A percentile compares a stretch with the other conserved stretches of the same genome.
phyloP scores from a whole-genome alignment of 2,797 vertebrate species.

The Parauchenoglanis ngamensis region DNA sequence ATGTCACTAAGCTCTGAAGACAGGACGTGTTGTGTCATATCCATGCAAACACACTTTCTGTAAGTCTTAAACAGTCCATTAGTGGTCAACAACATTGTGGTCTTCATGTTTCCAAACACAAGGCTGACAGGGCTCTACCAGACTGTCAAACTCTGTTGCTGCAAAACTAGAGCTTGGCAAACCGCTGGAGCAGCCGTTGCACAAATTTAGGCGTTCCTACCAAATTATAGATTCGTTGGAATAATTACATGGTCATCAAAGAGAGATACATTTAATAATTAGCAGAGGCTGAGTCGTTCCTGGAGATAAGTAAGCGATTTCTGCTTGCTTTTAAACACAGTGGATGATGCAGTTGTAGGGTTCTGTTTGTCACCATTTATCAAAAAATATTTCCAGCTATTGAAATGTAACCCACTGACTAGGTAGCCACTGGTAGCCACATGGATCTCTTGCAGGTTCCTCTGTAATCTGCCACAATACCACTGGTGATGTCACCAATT shows the following conservation, averaged over 20 bases:
- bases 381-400: neutral
- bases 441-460: neutral
- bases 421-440: neutral
- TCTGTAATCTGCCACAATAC: neutral
- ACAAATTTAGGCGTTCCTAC: neutral
- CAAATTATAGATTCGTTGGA: conserved; percentile 18
- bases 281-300: neutral
- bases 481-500: neutral
- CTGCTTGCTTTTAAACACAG: conserved; percentile 2
- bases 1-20: conserved; percentile 18
- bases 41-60: conserved; percentile 1
- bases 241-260: conserved; percentile 17
- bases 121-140: neutral
- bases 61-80: conserved; percentile 12
- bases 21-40: conserved; percentile 6
- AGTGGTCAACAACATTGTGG: neutral
- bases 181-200: conserved; percentile 6
- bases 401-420: neutral
- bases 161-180: neutral
- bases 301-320: neutral
- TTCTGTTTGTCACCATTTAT: neutral
- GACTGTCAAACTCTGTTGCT: neutral
- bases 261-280: conserved; percentile 19
- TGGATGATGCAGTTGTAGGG: neutral
- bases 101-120: neutral